These are phyloP conservation scores for Caenorhabditis parvicauda DNA, from an alignment of 2,888 invertebrate species.

Conservation along the genomic window DNA sequence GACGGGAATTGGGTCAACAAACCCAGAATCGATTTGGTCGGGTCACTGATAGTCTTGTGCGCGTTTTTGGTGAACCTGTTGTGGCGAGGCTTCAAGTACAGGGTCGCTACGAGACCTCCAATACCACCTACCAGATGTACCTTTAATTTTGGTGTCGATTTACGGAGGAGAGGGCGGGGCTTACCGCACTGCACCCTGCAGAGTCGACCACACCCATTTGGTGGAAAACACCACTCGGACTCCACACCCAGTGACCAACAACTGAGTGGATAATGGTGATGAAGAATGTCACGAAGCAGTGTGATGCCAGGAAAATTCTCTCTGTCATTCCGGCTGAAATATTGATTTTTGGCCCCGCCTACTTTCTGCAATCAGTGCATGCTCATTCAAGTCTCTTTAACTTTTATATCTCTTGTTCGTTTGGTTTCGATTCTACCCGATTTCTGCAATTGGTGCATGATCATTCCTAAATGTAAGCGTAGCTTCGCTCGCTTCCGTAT, in stretches of 20 bases:
- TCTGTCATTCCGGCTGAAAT: constrained; percentile 57
- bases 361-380: background rate
- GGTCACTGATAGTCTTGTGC: constrained; percentile 49
- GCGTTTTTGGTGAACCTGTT: constrained; percentile 46
- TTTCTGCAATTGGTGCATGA: too few relatives aligned
- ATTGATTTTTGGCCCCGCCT: background rate
- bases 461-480: too few relatives aligned
- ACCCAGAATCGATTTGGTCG: constrained; percentile 51
- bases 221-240: constrained; percentile 47
- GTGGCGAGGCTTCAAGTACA: constrained; percentile 46
- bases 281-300: constrained; percentile 46
- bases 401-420: too few relatives aligned
- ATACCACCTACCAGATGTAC: constrained; percentile 55
- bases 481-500: too few relatives aligned
- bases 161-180: too few relatives aligned
- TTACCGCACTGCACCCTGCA: constrained; percentile 52
- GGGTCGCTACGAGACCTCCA: constrained; percentile 51
- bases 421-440: too few relatives aligned
- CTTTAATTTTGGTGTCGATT: constrained; percentile 6
- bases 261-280: constrained; percentile 49
- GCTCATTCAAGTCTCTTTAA: too few relatives aligned
- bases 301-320: constrained; percentile 52
- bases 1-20: background rate
- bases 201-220: constrained; percentile 53
- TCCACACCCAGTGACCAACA: constrained; percentile 54